These are phyloP conservation scores for Noctua pronuba DNA, from an alignment of 2,888 invertebrate species.

Conservation along the genomic window DNA sequence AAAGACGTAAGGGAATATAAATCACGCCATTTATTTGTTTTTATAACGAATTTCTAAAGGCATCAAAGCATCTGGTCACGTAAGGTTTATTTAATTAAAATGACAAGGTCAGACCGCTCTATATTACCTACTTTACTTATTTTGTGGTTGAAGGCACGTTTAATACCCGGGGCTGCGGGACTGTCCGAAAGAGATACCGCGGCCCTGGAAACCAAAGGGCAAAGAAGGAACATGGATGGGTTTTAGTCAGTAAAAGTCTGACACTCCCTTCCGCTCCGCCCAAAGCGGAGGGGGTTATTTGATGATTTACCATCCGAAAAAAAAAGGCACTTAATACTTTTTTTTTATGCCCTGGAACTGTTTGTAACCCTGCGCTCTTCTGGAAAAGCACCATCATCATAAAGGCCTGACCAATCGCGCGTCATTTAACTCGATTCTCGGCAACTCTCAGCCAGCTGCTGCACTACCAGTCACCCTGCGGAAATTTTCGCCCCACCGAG, in stretches of 20 bases:
- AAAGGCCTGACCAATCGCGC: background rate
- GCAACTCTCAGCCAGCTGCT: background rate
- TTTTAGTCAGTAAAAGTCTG: too few species aligned
- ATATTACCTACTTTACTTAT: background rate
- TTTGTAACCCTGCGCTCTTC: background rate
- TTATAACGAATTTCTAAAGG: background rate
- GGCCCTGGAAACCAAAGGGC: too few species aligned
- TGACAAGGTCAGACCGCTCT: background rate
- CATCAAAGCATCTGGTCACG: background rate
- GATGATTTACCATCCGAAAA: too few species aligned
- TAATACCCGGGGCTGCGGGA: too few species aligned
- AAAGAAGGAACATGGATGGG: too few species aligned
- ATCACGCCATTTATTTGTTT: conserved; percentile 2
- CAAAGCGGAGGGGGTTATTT: too few species aligned
- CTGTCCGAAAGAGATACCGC: too few species aligned
- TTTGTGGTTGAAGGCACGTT: background rate
- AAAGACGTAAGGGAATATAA: background rate
- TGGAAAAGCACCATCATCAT: background rate
- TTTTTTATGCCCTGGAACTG: background rate
- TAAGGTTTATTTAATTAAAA: background rate
- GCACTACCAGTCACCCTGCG: background rate
- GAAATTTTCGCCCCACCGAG: background rate
- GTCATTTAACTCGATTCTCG: background rate
- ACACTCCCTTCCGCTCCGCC: too few species aligned
- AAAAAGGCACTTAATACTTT: background rate